Percentiles rank a stretch among this genome's conserved stretches.
phyloP scores from a whole-genome alignment of 2,113 vertebrate genomes.

The Pomatorhinus ruficollis region DNA sequence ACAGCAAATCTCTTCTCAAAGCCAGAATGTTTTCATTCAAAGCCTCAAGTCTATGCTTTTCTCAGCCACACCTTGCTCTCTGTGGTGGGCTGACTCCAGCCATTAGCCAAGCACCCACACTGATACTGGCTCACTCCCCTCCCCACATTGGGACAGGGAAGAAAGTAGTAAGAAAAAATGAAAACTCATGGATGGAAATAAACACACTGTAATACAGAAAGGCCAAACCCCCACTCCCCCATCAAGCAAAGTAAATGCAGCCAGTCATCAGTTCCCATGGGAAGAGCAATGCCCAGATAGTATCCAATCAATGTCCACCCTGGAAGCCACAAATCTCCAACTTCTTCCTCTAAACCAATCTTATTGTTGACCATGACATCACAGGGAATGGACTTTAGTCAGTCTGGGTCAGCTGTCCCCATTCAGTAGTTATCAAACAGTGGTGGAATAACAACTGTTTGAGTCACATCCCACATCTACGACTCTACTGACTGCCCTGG shows the following conservation, averaged over 20 bases:
- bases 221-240: fast-evolving
- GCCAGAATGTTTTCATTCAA: neutral
- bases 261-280: neutral
- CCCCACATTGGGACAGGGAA: fast-evolving
- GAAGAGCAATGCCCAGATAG: neutral
- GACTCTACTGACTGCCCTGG: neutral
- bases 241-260: neutral
- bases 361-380: neutral
- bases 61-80: neutral
- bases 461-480: neutral
- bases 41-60: neutral
- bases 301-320: neutral
- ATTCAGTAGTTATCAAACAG: neutral
- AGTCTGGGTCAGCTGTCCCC: neutral
- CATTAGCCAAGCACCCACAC: neutral
- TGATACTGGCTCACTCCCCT: neutral
- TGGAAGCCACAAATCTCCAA: neutral
- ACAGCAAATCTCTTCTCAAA: neutral
- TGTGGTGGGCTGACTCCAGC: neutral
- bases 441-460: neutral
- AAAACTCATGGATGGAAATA: neutral
- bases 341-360: neutral
- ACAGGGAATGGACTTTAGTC: neutral
- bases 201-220: neutral
- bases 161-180: neutral